Conservation (phyloP, 2,888 invertebrate genomes). For the Metallyticus violacea region DNA sequence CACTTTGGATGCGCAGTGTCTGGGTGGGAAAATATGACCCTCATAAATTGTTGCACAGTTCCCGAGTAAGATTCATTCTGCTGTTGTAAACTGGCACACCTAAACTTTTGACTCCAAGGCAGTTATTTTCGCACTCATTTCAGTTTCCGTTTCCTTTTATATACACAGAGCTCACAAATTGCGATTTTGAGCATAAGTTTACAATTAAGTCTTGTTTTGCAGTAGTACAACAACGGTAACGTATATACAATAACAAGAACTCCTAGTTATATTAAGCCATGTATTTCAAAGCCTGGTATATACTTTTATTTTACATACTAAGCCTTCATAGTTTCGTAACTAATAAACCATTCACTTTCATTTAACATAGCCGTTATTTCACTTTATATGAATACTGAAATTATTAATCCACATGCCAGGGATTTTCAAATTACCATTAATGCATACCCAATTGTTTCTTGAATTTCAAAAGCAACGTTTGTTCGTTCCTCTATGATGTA, state of each 20-base stretch:
- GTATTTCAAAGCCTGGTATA: not conserved
- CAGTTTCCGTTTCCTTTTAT: too few species aligned
- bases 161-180: too few species aligned
- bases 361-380: not conserved
- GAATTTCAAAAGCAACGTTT: not conserved
- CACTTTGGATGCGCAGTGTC: too few species aligned
- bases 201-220: too few species aligned
- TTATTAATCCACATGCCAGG: not conserved
- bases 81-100: too few species aligned
- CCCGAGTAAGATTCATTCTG: too few species aligned
- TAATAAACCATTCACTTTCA: not conserved
- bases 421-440: not conserved
- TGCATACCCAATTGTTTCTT: not conserved
- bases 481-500: too few species aligned
- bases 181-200: too few species aligned
- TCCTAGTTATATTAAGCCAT: not conserved
- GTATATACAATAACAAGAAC: not conserved
- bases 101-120: too few species aligned
- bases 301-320: not conserved
- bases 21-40: too few species aligned
- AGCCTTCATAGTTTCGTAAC: not conserved
- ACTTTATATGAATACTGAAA: not conserved
- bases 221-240: not conserved
- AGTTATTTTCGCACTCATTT: too few species aligned
- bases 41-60: too few species aligned